Percentiles rank a stretch among this genome's conserved stretches.
phyloP scores from a whole-genome alignment of 2,113 vertebrate species.

The Marmota flaviventris region DNA sequence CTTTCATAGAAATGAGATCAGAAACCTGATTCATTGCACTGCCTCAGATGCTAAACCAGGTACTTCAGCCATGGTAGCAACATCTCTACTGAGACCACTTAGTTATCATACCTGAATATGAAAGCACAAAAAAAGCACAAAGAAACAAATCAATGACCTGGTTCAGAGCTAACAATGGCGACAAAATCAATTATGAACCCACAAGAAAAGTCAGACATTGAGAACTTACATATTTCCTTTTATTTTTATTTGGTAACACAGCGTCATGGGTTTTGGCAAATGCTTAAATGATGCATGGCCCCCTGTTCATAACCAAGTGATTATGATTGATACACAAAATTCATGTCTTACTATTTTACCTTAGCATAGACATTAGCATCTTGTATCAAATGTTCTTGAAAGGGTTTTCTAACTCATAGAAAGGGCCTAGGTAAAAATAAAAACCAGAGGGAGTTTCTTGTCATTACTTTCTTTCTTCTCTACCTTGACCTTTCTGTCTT shows the following conservation, averaged over 20 bases:
- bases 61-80: background rate
- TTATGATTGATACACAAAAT: background rate
- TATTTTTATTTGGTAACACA: background rate
- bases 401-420: conserved; percentile 11
- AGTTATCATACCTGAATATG: accelerated
- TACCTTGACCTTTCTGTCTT: background rate
- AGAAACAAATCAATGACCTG: conserved; percentile 56
- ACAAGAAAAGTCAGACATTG: conserved; percentile 7
- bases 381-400: conserved; percentile 11
- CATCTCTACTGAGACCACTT: conserved; percentile 6
- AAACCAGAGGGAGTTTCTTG: background rate
- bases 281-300: background rate
- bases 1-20: conserved; percentile 52
- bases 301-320: conserved; percentile 8
- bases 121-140: background rate
- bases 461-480: background rate
- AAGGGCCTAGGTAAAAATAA: background rate
- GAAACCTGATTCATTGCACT: conserved; percentile 56
- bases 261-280: background rate
- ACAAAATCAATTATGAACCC: background rate
- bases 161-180: background rate
- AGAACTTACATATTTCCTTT: background rate
- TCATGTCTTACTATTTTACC: conserved; percentile 27
- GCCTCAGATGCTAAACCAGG: conserved; percentile 47
- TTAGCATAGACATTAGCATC: background rate